phyloP scores from a whole-genome alignment of 2,113 vertebrate genomes.

The Chauna torquata region DNA sequence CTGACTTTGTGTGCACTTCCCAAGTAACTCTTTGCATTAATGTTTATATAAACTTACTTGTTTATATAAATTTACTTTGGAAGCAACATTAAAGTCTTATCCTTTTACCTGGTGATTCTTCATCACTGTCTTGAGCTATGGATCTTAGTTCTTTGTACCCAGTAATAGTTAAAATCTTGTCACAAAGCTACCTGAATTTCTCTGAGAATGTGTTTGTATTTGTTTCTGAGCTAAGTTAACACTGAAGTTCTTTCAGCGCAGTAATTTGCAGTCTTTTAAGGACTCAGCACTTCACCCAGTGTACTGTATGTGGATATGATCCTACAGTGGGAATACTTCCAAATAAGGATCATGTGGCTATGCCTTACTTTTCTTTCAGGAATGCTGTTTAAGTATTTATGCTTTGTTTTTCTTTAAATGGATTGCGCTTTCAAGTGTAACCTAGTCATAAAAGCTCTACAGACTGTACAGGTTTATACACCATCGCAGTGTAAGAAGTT shows the following conservation, averaged over 20 bases:
- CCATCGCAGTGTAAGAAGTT: neutral
- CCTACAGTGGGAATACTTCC: neutral
- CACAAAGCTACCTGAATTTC: neutral
- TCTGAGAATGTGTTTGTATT: neutral
- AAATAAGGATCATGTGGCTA: neutral
- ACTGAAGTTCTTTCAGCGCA: neutral
- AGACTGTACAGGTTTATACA: neutral
- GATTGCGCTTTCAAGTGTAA: neutral
- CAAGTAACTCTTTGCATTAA: neutral
- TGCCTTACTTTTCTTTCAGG: neutral
- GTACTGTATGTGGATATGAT: neutral
- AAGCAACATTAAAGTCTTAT: neutral
- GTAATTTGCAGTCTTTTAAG: neutral
- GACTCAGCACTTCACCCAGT: neutral
- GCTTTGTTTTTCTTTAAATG: neutral
- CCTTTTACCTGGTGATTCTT: neutral
- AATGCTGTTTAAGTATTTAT: neutral
- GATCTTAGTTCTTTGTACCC: neutral
- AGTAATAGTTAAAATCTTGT: neutral
- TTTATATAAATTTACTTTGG: neutral
- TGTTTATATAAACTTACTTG: neutral
- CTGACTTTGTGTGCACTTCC: neutral
- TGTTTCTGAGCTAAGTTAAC: neutral
- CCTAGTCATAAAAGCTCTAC: no score
- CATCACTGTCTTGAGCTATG: neutral